phyloP scores from a whole-genome alignment of 1,140 invertebrate genomes.

The Helicoverpa zea region DNA sequence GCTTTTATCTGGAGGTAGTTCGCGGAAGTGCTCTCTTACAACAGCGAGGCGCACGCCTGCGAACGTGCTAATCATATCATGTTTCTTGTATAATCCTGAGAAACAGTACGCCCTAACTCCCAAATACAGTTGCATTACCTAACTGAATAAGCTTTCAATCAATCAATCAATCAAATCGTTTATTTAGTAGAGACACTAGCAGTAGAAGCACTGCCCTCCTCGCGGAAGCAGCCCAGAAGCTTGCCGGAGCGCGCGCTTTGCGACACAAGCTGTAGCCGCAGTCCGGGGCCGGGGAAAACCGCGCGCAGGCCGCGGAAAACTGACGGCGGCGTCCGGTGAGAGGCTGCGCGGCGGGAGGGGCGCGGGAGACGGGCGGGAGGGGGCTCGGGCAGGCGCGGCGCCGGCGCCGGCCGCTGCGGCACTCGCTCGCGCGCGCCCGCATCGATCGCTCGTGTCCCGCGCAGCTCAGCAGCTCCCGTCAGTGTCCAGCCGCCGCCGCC shows the following conservation, averaged over 20 bases:
- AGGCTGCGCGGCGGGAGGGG: conserved; percentile 30
- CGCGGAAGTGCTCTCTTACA: too few relatives aligned
- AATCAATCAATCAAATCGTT: too few relatives aligned
- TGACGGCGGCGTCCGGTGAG: conserved; percentile 30
- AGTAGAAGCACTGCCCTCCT: too few relatives aligned
- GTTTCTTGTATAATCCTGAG: too few relatives aligned
- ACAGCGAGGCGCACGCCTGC: too few relatives aligned
- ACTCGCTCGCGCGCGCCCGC: conserved; percentile 72
- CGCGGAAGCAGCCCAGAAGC: too few relatives aligned
- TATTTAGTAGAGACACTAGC: too few relatives aligned
- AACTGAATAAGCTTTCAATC: too few relatives aligned
- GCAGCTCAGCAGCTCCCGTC: conserved; percentile 52
- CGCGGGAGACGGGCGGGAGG: conserved; percentile 47
- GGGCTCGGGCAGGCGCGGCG: conserved; percentile 49
- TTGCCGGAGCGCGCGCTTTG: background rate
- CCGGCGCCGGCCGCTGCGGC: conserved; percentile 57
- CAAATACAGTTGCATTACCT: too few relatives aligned
- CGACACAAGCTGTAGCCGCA: background rate
- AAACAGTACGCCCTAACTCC: too few relatives aligned
- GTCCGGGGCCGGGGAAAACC: conserved; percentile 17
- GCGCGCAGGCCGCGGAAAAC: conserved; percentile 18
- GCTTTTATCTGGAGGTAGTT: too few relatives aligned
- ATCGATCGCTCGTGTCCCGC: conserved; percentile 58
- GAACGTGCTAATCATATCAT: too few relatives aligned
- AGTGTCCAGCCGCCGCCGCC: conserved; percentile 57